Evolutionary conservation across 1,140 invertebrate genomes (phyloP), one percentile per base, ranked within the genome.

Genomic region (Micrasema minimum): DNA sequence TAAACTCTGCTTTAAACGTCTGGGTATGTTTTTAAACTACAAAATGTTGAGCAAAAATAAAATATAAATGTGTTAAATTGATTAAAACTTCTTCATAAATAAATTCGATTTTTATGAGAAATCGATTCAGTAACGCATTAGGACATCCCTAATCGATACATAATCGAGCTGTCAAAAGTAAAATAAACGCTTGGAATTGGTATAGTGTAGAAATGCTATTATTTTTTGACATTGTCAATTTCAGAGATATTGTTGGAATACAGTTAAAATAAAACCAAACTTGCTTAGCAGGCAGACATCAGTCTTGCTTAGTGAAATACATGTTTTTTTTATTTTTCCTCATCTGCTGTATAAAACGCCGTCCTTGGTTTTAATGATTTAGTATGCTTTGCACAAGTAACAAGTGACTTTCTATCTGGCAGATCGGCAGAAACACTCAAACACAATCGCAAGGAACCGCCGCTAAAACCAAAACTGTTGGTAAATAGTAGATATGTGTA

Each of bases 341-440:
- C 50, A 53, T n/a, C 10, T 23, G 22, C 23, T 23, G 12, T 53
- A 31, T 59, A 31, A 12, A 12, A 59, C 37, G 55, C 31, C 12
- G 26, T 59, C 37, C 2, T 35, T 59, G 23, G 10, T 18, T 59
- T 22, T 11, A 18, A 41, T 18, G 14, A n/a, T n/a, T n/a, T n/a
- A n/a, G n/a, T 20, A 43, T 45, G 23, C 38, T 65, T 62, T 62
- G 37, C 38, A 62, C 20, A 43, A 23, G 35, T 43, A 62, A 62
- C 45, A 65, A 35, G 16, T 46, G 53, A 53, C 26, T 22, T 65
- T 66, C 22, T 53, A 66, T 41, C 65, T 66, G 48, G 18, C 65
- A 66, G 65, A 66, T 66, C 14, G 46, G 65, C 48, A 66, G 65
- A 66, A 53, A 38, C 48, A 51, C 23, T 26, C 46, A 53, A 43